Evolutionary conservation across 2,888 invertebrate genomes (phyloP), one percentile per base, ranked within the genome.

Genomic region (Chirona hameri): DNA sequence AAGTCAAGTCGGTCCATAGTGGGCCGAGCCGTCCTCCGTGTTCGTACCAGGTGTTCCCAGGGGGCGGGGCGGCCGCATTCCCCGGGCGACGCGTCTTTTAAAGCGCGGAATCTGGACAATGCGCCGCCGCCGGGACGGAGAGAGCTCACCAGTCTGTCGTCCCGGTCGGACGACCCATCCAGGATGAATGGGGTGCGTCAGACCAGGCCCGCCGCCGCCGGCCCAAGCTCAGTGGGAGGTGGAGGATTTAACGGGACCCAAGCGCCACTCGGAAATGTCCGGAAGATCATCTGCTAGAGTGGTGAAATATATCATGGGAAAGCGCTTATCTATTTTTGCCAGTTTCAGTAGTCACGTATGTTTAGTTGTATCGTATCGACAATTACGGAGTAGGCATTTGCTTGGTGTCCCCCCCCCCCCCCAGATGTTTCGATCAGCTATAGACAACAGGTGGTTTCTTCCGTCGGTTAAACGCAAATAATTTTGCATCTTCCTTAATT

Each of bases 51-150:
- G 31, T 72, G 72, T 31, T 10, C 10, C 65, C 72, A 15, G 72
- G 72, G 31, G 72, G 72, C 72, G 72, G 14, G 72, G 18, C 31
- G 72, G 27, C 72, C 72, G 72, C 72, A 72, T 72, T 72, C 72
- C 72, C 72, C 2, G 15, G 18, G 18, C 72, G 31, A 3, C 31
- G 72, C 72, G 72, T 31, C 72, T 72, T 72, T 72, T 72, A 72
- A 72, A 72, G 14, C 72, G 31, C 9, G 21, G 72, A 29, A 72
- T 31, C 12, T 18, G 29, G 72, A 29, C 72, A 31, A 72, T 72
- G 29, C 31, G 72, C 31, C 72, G 31, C 15, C 15, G 31, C 31
- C 15, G 27, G 65, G 65, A 27, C 31, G 9, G 72, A 31, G 65
- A 10, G 65, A 10, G 65, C 65, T 7, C 10, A n/a, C n/a, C 65